Evolutionary conservation across 2,113 vertebrate genomes (phyloP).

Genomic region (Plectropomus leopardus): DNA sequence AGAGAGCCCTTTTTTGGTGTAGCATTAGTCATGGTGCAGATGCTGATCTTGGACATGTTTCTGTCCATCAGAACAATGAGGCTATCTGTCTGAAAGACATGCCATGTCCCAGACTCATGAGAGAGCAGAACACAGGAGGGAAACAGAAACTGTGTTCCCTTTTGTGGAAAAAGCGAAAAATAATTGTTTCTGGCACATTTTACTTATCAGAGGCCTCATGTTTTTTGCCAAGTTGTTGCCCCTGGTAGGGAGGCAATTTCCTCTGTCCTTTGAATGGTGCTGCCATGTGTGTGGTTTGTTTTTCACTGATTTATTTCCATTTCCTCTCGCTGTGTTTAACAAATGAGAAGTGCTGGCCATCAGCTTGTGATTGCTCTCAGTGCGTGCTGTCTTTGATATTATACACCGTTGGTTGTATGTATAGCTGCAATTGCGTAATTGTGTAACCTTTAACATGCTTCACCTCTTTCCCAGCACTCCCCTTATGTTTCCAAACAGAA

Average conservation of each 20-base stretch:
- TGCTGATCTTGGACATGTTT: constrained; percentile 39
- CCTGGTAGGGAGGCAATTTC: constrained; percentile 54
- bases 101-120: constrained; percentile 6
- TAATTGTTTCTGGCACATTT: constrained; percentile 50
- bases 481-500: constrained; percentile 38
- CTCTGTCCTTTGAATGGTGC: constrained; percentile 53
- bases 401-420: constrained; percentile 11
- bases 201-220: constrained; percentile 33
- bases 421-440: constrained; percentile 36
- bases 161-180: constrained; percentile 40
- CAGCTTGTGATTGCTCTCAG: constrained; percentile 21
- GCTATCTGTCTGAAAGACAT: constrained; percentile 19
- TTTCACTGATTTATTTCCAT: constrained; percentile 47
- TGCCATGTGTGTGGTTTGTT: constrained; percentile 47
- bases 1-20: not conserved
- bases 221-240: constrained; percentile 58
- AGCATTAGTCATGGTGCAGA: constrained; percentile 1
- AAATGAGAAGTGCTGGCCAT: constrained; percentile 56
- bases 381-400: constrained; percentile 25
- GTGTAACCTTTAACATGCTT: constrained; percentile 26
- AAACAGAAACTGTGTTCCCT: constrained; percentile 25
- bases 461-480: not conserved
- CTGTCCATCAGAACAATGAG: constrained; percentile 17
- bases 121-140: constrained; percentile 20
- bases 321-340: constrained; percentile 42